Conservation (phyloP, 2,113 vertebrate species). For the Tricholaema leucomelas region DNA sequence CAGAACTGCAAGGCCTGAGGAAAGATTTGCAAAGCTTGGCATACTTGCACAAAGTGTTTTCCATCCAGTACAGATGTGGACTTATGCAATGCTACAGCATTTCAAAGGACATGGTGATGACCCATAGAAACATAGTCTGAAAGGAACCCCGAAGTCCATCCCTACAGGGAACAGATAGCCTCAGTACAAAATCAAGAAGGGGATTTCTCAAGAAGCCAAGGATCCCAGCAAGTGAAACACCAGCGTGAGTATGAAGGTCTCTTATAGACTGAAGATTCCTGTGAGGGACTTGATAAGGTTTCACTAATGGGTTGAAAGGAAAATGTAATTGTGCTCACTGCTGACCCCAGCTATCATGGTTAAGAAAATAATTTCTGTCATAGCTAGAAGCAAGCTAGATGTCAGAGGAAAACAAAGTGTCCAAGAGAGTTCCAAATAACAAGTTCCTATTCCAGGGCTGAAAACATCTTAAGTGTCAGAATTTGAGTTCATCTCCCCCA, state of each 20-base stretch:
- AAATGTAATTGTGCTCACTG: neutral
- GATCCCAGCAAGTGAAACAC: fast-evolving
- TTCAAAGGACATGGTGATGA: neutral
- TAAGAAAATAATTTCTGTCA: neutral
- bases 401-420: neutral
- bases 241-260: neutral
- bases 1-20: neutral
- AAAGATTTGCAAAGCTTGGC: neutral
- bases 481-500: neutral
- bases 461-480: neutral
- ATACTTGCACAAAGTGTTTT: neutral
- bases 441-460: neutral
- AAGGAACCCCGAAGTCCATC: neutral
- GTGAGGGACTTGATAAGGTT: neutral
- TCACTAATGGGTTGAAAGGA: neutral
- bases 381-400: neutral
- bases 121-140: neutral
- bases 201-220: neutral
- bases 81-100: neutral
- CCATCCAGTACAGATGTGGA: fast-evolving
- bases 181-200: neutral
- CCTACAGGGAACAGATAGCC: neutral
- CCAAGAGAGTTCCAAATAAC: neutral
- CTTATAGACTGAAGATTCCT: neutral
- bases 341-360: neutral